Evolutionary conservation across 2,888 invertebrate species (phyloP), one percentile per base, ranked within the genome.

Genomic region (Nomada ruficornis): DNA sequence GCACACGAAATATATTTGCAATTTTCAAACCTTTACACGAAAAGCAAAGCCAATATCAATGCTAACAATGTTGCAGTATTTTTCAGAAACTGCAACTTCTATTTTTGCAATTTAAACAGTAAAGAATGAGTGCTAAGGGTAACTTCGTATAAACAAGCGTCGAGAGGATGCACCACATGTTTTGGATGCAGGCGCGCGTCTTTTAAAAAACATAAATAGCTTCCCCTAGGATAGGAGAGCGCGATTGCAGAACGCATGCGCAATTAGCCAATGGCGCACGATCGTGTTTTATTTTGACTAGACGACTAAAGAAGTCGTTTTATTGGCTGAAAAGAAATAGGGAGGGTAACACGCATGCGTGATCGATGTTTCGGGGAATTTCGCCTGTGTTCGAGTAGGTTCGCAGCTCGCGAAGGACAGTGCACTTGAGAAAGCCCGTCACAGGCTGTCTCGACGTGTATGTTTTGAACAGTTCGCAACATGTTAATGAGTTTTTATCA

Each of bases 401-500:
- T 84, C 88, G 86, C 23, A 29, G 26, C 20, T 76, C 68, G 83
- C 63, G 26, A 47, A 72, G 81, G 77, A 75, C 89, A 92, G 91
- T 90, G 88, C 91, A 91, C 89, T 90, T 89, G 92, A 91, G 92
- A 90, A 92, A 91, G 91, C 92, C 92, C 89, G 68, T 82, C 68
- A 90, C 52, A 90, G 93, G 93, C 92, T 91, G 89, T 93, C 93
- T 93, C 93, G 90, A 88, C 90, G 92, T 93, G 93, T 91, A 92
- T 92, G 91, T 90, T 92, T 89, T 91, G 90, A 91, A 90, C 83
- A 80, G 84, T 86, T 87, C 88, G 89, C 93, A 94, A 88, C 96
- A 96, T 96, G 96, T 96, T 96, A 96, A 96, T 96, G 95, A 96
- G 96, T 95, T 96, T 95, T 95, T 94, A 95, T 95, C 95, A 95